Base-by-base conservation (phyloP, 2,113 vertebrate species). In the Sprattus sprattus region DNA sequence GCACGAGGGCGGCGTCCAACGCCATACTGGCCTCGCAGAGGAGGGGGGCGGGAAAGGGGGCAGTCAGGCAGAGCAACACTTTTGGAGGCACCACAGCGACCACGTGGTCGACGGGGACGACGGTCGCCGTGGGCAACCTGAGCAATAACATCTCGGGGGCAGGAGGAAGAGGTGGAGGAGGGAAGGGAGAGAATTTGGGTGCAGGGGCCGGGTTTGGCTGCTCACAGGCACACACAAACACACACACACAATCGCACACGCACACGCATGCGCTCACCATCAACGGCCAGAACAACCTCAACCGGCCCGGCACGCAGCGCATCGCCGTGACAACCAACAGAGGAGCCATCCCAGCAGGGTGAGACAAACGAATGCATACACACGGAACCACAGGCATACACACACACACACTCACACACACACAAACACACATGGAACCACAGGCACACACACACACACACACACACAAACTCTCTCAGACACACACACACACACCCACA, bases 21-120 rank as follows among this genome's bases (percentile, higher is more conserved):
- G 98, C 98, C 90, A 98, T 99, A 89, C 93, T 99, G 93, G 98
- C 97, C 0, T 98, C 97, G 3, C 98, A 99, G 88, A 96, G 96
- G 85, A 95, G 97, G 82, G 93, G 95, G 0, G 95, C 6, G 22
- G 89, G 89, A 83, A 81, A 45, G 87, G 45, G 47, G 0, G 86
- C 88, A 87, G 89, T 15, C 89, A 95, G 97, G 47, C 97, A 98
- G 91, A 99, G 98, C 93, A 97, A 95, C 92, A 98, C 97, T 46
- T 99, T 98, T 15, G 94, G 94, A 0, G 96, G 96, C 22, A 91
- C 96, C 3, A 84, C 97, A 0, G 64, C 64, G 15, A 71, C 64
- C 0, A 71, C 64, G 93, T 97, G 50, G 50, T 98, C 97, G 96
- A 95, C 96, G 0, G 64, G 91, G 0, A 92, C 94, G 28, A 25